These are phyloP conservation scores for Hypothenemus hampei DNA, from an alignment of 1,140 invertebrate genomes.

Conservation along the genomic window DNA sequence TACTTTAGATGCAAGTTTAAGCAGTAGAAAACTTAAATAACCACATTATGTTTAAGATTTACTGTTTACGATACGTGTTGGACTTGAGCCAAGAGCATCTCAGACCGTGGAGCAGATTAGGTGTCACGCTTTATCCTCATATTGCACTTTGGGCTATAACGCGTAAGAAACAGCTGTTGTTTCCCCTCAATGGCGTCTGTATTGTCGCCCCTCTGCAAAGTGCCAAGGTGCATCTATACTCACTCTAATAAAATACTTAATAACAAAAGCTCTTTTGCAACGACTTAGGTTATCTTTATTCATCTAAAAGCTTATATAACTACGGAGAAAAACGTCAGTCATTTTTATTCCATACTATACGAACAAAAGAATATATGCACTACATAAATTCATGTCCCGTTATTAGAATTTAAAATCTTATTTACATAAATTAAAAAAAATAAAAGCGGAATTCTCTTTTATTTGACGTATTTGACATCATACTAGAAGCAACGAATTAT, in stretches of 20 bases:
- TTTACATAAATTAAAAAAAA: too few species aligned
- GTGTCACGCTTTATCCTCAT: constrained; percentile 26
- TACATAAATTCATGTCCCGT: too few species aligned
- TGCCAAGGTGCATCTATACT: constrained; percentile 18
- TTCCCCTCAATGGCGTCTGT: constrained; percentile 17
- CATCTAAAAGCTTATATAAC: neutral
- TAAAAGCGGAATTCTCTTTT: too few species aligned
- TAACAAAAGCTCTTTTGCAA: constrained; percentile 17
- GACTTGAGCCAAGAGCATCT: constrained; percentile 23
- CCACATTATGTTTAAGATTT: constrained; percentile 29
- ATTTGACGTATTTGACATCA: too few species aligned
- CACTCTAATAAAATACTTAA: constrained; percentile 20
- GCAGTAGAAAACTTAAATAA: constrained; percentile 28
- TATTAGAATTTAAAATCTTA: too few species aligned
- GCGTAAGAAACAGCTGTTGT: constrained; percentile 27
- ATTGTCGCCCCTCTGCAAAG: constrained; percentile 20
- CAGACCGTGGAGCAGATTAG: constrained; percentile 23
- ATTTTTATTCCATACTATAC: neutral
- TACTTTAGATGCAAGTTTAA: constrained; percentile 24
- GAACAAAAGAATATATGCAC: neutral
- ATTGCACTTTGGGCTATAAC: constrained; percentile 27
- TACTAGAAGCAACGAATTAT: too few species aligned
- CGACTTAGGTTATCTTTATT: constrained; percentile 2
- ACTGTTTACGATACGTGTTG: constrained; percentile 24
- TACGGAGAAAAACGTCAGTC: constrained; percentile 1